Percentiles rank a stretch among this genome's conserved stretches.
Evolutionary conservation across 2,113 vertebrate genomes (phyloP).

Genomic region (Cyprinus carpio): DNA sequence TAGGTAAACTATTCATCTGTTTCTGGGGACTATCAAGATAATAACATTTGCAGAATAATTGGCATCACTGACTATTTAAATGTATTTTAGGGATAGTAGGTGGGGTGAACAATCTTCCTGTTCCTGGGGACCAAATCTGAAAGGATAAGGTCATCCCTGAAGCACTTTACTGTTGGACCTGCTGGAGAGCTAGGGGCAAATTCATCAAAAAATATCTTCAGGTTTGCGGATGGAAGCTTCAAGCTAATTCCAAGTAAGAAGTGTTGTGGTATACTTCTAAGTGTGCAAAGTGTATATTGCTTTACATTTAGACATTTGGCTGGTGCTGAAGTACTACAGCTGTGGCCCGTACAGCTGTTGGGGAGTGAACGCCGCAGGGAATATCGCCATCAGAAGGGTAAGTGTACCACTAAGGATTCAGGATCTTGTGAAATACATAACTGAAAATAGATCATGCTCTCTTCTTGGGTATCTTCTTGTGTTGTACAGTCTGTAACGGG

Average conservation of each 20-base stretch:
- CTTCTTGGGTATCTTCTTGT: no score
- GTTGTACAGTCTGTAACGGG: background rate
- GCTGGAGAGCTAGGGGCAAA: background rate
- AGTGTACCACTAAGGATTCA: background rate
- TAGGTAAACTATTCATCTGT: background rate
- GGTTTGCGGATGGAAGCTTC: constrained; percentile 23
- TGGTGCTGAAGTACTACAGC: constrained; percentile 34
- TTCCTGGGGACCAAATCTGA: constrained; percentile 2
- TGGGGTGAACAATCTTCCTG: constrained; percentile 17
- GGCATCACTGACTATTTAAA: background rate
- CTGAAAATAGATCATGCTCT: background rate
- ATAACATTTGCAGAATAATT: background rate
- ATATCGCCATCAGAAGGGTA: constrained; percentile 13
- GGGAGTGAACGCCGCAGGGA: background rate
- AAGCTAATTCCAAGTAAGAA: constrained; percentile 24
- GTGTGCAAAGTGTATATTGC: background rate
- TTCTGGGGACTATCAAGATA: background rate
- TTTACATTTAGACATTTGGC: background rate
- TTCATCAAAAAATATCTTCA: background rate
- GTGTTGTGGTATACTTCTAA: no score
- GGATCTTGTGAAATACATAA: background rate
- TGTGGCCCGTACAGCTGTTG: constrained; percentile 50
- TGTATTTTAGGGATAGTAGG: constrained; percentile 12
- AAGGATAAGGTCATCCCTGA: constrained; percentile 8
- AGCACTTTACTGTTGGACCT: constrained; percentile 41